Evolutionary conservation across 1,140 invertebrate species (phyloP).

Genomic region (Apolygus lucorum): DNA sequence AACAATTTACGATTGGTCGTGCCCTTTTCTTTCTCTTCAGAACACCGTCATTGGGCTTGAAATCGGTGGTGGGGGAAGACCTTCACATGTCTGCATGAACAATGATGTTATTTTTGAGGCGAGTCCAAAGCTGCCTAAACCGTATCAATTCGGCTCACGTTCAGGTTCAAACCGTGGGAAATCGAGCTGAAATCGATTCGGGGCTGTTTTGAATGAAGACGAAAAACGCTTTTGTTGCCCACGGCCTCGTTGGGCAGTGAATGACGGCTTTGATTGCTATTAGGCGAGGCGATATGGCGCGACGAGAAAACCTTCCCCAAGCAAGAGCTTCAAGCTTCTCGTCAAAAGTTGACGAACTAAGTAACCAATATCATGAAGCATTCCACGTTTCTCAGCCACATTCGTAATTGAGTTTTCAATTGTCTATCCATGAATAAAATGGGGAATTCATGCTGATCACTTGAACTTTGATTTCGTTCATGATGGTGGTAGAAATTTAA

Average conservation of each 20-base stretch:
- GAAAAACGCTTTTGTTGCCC: background rate
- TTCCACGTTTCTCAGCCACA: too few species aligned
- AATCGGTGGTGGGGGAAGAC: background rate
- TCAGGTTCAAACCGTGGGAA: background rate
- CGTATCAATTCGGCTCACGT: background rate
- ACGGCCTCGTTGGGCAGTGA: background rate
- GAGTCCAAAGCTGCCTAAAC: background rate
- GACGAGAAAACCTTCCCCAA: too few species aligned
- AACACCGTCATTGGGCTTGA: background rate
- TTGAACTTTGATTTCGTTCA: too few species aligned
- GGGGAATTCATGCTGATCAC: too few species aligned
- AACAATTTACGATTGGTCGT: background rate
- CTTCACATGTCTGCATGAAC: background rate
- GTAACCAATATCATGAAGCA: too few species aligned
- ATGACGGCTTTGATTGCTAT: too few species aligned
- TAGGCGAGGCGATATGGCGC: too few species aligned
- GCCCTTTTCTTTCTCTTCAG: background rate
- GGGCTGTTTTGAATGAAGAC: background rate
- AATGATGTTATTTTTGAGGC: background rate
- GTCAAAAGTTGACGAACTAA: too few species aligned
- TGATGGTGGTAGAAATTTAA: too few species aligned
- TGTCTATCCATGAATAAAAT: too few species aligned
- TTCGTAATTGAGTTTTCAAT: too few species aligned
- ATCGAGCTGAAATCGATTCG: background rate
- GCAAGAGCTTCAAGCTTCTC: too few species aligned